Conservation (phyloP, 2,888 invertebrate genomes). For the Merodon equestris region DNA sequence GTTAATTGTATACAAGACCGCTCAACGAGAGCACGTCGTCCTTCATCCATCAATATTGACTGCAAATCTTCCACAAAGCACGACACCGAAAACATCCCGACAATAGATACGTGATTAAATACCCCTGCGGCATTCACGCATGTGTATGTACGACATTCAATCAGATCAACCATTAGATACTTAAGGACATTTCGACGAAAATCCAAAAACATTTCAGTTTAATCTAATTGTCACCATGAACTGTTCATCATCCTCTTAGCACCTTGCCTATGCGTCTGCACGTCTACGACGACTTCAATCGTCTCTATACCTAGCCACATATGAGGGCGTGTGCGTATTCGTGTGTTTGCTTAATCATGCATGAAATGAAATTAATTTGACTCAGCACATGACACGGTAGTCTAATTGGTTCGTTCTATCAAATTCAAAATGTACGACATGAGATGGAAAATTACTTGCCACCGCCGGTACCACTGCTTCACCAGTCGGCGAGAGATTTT, state of each 20-base stretch:
- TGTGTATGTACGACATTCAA: not conserved
- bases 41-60: conserved; percentile 17
- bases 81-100: conserved; percentile 20
- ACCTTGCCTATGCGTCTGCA: conserved; percentile 3
- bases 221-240: conserved; percentile 23
- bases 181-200: conserved; percentile 11
- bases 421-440: not conserved
- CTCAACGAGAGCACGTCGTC: no score
- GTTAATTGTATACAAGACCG: no score
- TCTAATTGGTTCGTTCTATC: conserved; percentile 29
- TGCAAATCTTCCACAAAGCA: conserved; percentile 26
- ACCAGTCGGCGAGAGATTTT: no score
- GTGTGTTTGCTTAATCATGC: no score
- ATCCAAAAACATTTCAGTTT: conserved; percentile 14
- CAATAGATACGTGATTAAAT: conserved; percentile 14
- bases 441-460: not conserved
- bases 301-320: no score
- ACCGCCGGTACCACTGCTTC: not conserved
- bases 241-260: conserved; percentile 20
- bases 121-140: not conserved
- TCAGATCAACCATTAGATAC: conserved; percentile 33
- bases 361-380: conserved; percentile 35
- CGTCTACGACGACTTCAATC: no score
- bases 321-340: no score
- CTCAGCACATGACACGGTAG: conserved; percentile 13